A percentile compares a stretch with the other conserved stretches of the same genome.
Evolutionary conservation across 2,888 invertebrate species (phyloP).

Genomic region (Drosophila recens): DNA sequence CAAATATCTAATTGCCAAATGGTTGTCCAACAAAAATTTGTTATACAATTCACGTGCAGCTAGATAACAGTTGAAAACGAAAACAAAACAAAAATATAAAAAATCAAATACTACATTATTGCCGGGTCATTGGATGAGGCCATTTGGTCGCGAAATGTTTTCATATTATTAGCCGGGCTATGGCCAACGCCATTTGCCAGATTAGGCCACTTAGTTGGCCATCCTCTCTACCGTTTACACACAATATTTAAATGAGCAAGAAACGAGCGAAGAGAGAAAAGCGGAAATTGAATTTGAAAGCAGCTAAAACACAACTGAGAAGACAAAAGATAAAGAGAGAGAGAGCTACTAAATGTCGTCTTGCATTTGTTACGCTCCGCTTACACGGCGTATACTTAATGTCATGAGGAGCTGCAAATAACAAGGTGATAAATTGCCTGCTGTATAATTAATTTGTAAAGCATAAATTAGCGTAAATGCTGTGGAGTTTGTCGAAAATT

Average conservation of each 20-base stretch:
- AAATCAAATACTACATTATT: slow-evolving; percentile 39
- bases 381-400: slow-evolving; percentile 61
- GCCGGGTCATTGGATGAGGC: slow-evolving; percentile 55
- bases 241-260: slow-evolving; percentile 77
- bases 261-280: slow-evolving; percentile 40
- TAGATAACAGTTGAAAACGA: slow-evolving; percentile 30
- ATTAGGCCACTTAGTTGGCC: slow-evolving; percentile 75
- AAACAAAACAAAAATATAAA: slow-evolving; percentile 13
- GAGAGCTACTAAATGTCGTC: slow-evolving; percentile 61
- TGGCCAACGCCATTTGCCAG: slow-evolving; percentile 62
- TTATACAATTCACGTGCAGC: slow-evolving; percentile 41
- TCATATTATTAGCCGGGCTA: slow-evolving; percentile 55
- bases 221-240: background rate
- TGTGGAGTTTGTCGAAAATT: slow-evolving; percentile 58
- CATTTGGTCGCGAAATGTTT: slow-evolving; percentile 64
- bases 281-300: slow-evolving; percentile 79
- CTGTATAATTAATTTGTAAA: slow-evolving; percentile 73
- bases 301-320: slow-evolving; percentile 23
- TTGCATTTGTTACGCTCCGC: slow-evolving; percentile 65
- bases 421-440: slow-evolving; percentile 69
- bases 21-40: slow-evolving; percentile 16
- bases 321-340: background rate
- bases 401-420: slow-evolving; percentile 43
- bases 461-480: slow-evolving; percentile 62
- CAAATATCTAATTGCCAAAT: slow-evolving; percentile 56